phyloP scores from a whole-genome alignment of 2,113 vertebrate species.

The Scolopax mira region DNA sequence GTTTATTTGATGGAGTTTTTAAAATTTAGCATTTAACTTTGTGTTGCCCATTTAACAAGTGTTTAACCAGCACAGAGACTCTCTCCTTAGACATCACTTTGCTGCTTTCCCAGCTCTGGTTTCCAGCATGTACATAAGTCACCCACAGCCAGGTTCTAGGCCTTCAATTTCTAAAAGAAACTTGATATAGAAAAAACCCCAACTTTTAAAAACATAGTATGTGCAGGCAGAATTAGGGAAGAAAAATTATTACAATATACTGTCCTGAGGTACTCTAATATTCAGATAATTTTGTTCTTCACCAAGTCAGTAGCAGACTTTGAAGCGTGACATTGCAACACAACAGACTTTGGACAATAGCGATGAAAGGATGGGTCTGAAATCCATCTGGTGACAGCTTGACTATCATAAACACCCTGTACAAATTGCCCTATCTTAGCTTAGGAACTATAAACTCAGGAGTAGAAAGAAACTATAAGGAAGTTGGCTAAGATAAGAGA shows the following conservation, averaged over 20 bases:
- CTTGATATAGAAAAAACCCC: neutral
- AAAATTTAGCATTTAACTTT: neutral
- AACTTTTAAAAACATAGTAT: neutral
- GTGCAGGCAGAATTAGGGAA: neutral
- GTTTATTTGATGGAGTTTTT: neutral
- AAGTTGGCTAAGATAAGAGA: neutral
- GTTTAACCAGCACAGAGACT: neutral
- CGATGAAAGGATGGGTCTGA: slow-evolving; percentile 3
- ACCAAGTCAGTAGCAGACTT: neutral
- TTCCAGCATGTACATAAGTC: neutral
- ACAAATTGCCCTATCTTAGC: neutral
- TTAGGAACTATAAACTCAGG: neutral
- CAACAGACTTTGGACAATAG: slow-evolving; percentile 15
- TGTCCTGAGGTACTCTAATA: neutral
- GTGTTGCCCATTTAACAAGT: neutral
- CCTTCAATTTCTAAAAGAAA: neutral
- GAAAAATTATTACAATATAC: neutral
- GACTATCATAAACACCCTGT: neutral
- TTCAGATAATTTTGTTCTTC: neutral
- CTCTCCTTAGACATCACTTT: neutral
- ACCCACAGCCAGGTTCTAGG: neutral
- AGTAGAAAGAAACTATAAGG: neutral
- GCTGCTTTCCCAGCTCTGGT: neutral
- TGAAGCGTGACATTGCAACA: slow-evolving; percentile 28
- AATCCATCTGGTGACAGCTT: slow-evolving; percentile 22